These are phyloP conservation scores for Drosophila tripunctata DNA, from an alignment of 2,888 invertebrate species.

Conservation along the genomic window DNA sequence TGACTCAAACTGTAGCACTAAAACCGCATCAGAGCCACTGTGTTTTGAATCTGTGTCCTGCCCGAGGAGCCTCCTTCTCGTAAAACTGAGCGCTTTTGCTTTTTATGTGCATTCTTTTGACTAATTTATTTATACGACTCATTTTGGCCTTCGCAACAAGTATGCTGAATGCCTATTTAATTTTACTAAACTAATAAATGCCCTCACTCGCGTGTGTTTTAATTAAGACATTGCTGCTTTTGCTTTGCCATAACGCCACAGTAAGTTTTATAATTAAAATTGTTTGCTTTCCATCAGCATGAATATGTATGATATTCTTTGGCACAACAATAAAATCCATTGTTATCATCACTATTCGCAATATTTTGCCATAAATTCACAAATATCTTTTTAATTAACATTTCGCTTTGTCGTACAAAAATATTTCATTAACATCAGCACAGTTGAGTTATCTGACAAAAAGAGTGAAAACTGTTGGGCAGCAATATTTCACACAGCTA, in stretches of 20 bases:
- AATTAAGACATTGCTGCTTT: constrained; percentile 49
- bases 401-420: constrained; percentile 14
- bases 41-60: constrained; percentile 6
- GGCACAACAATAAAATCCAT: too few relatives aligned
- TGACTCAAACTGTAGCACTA: constrained; percentile 26
- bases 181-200: constrained; percentile 44
- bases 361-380: neutral
- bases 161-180: constrained; percentile 22
- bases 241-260: too few relatives aligned
- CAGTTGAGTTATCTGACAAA: neutral
- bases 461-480: neutral
- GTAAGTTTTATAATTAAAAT: constrained; percentile 28
- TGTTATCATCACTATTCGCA: neutral
- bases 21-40: constrained; percentile 68
- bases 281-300: neutral
- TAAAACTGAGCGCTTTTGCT: constrained; percentile 35
- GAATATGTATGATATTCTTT: neutral
- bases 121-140: constrained; percentile 60
- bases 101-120: constrained; percentile 56
- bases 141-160: constrained; percentile 15
- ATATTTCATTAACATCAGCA: constrained; percentile 38
- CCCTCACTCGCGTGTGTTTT: constrained; percentile 26
- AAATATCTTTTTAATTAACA: constrained; percentile 43
- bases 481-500: too few relatives aligned
- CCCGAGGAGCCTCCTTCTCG: constrained; percentile 14